Evolutionary conservation across 1,140 invertebrate species (phyloP).

Genomic region (Thereuonema tuberculata): DNA sequence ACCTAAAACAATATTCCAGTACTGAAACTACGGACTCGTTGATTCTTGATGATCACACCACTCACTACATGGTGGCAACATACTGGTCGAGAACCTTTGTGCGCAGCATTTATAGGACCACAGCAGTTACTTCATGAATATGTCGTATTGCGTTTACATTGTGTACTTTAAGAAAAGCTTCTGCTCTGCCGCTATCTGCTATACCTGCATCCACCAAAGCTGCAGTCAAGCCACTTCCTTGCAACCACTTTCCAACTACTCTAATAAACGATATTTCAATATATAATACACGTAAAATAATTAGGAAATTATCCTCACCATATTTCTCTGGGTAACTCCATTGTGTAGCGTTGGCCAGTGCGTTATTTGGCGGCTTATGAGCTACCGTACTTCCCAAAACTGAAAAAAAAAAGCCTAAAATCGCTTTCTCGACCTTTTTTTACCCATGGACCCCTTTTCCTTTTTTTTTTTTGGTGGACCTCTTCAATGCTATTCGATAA

Average conservation of each 20-base stretch:
- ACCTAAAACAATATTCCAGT: too few species aligned
- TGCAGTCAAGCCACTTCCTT: too few species aligned
- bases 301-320: slow-evolving; percentile 5
- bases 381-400: too few species aligned
- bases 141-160: background rate
- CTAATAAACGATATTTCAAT: background rate
- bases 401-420: too few species aligned
- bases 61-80: too few species aligned
- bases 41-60: too few species aligned
- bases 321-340: too few species aligned
- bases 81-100: background rate
- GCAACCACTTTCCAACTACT: background rate
- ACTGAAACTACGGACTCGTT: too few species aligned
- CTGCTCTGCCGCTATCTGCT: background rate
- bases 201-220: background rate
- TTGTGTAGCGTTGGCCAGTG: slow-evolving; percentile 14
- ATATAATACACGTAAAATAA: background rate
- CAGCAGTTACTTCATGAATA: background rate
- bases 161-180: background rate
- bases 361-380: slow-evolving; percentile 18
- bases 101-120: background rate
- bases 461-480: too few species aligned
- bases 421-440: too few species aligned
- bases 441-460: too few species aligned
- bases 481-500: too few species aligned